Evolutionary conservation across 2,113 vertebrate species (phyloP).

Genomic region (Columba livia): DNA sequence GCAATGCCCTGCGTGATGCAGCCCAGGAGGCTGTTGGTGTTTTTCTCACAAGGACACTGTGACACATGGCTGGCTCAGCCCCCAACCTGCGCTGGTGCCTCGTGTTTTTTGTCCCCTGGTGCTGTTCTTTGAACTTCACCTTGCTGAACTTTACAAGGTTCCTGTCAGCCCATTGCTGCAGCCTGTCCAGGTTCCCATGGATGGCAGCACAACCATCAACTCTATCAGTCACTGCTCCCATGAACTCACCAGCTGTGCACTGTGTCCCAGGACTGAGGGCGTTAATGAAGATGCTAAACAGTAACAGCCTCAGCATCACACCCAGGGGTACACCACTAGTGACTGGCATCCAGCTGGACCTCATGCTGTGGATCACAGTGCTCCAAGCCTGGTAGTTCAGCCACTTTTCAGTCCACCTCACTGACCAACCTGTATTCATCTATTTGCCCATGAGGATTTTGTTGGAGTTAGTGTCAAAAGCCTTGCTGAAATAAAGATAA

Average conservation of each 20-base stretch:
- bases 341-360: background rate
- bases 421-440: background rate
- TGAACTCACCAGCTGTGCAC: background rate
- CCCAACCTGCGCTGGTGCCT: background rate
- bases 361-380: background rate
- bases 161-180: background rate
- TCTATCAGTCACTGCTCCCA: background rate
- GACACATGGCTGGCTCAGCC: background rate
- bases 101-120: background rate
- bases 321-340: background rate
- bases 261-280: background rate
- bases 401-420: background rate
- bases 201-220: background rate
- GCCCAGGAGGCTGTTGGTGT: background rate
- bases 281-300: background rate
- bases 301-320: background rate
- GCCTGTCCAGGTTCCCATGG: background rate
- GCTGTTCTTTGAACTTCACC: background rate
- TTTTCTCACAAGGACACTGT: background rate
- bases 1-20: no score
- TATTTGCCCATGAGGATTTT: background rate
- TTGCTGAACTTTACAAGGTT: background rate
- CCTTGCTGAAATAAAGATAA: background rate
- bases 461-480: background rate
- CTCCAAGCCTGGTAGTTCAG: background rate